Evolutionary conservation across 2,797 vertebrate species (phyloP), one percentile per base, ranked within the genome.

Genomic region (Sitta carolinensis): DNA sequence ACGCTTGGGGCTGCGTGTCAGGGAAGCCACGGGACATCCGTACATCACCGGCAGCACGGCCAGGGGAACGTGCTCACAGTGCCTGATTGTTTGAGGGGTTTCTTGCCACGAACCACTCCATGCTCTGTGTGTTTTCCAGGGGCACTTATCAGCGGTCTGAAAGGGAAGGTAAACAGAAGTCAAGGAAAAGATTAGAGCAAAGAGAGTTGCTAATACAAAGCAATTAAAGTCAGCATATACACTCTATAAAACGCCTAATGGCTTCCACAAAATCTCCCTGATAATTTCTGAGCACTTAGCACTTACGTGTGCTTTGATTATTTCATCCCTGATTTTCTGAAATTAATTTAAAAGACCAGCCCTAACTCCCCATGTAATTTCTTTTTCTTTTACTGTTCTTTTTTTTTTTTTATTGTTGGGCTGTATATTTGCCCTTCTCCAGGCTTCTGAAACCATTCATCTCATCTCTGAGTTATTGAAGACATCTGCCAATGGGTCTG

Each of bases 1-100:
- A 27, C 30, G 14, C 7, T 4, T 3, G 25, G 23, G 13, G 17
- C 27, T 0, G 0, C 0, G 0, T 9, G 27, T 34, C 7, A 8
- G 7, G 13, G 32, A 18, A 59, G 26, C 19, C 22, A 3, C 0
- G 0, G 36, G 19, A 30, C 23, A 3, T 15, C 5, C 25, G 29
- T 11, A 2, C 0, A 6, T 45, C 36, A 2, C 21, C 0, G 0
- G 27, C 25, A 25, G 14, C 16, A 10, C 16, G 5, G 2, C 15
- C 17, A 8, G 29, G 34, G 21, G 40, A 14, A 13, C 0, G 2
- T 9, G 19, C 63, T 74, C 32, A 10, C 4, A 1, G 1, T 2
- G 25, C 4, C 15, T 8, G 30, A 0, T 1, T 54, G 45, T 27
- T 43, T 5, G 29, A 73, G 23, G 36, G 4, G 22, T 15, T 77